phyloP scores from a whole-genome alignment of 2,113 vertebrate species.

The Salminus brasiliensis region DNA sequence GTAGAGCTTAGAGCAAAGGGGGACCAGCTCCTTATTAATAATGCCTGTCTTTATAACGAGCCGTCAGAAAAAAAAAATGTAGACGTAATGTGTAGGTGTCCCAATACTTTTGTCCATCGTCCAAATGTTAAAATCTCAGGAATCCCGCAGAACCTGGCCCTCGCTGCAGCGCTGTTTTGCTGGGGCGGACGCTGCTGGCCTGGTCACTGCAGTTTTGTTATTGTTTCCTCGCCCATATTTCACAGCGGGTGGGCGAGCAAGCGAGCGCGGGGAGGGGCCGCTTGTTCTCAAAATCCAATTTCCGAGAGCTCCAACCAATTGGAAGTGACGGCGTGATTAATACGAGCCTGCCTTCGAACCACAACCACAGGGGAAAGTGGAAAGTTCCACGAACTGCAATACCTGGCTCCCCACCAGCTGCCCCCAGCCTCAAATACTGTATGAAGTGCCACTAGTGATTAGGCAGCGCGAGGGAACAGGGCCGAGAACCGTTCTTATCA shows the following conservation, averaged over 20 bases:
- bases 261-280: slow-evolving; percentile 3
- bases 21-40: too few relatives aligned
- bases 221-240: slow-evolving; percentile 14
- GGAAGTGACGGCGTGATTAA: neutral
- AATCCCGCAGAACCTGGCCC: neutral
- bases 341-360: neutral
- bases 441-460: slow-evolving; percentile 39
- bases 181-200: neutral
- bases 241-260: neutral
- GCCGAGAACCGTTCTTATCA: slow-evolving; percentile 38
- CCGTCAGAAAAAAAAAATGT: too few relatives aligned
- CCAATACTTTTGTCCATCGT: too few relatives aligned
- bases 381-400: slow-evolving; percentile 29
- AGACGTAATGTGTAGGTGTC: too few relatives aligned
- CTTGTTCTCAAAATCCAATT: slow-evolving; percentile 17
- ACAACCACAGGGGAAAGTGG: slow-evolving; percentile 30
- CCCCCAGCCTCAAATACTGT: slow-evolving; percentile 32
- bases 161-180: neutral
- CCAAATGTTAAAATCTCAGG: too few relatives aligned
- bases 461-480: slow-evolving; percentile 1
- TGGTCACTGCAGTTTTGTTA: neutral
- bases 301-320: slow-evolving; percentile 15
- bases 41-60: too few relatives aligned
- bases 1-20: too few relatives aligned
- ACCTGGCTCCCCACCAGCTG: neutral